phyloP scores from a whole-genome alignment of 2,888 invertebrate genomes.

The Ligdia adustata region DNA sequence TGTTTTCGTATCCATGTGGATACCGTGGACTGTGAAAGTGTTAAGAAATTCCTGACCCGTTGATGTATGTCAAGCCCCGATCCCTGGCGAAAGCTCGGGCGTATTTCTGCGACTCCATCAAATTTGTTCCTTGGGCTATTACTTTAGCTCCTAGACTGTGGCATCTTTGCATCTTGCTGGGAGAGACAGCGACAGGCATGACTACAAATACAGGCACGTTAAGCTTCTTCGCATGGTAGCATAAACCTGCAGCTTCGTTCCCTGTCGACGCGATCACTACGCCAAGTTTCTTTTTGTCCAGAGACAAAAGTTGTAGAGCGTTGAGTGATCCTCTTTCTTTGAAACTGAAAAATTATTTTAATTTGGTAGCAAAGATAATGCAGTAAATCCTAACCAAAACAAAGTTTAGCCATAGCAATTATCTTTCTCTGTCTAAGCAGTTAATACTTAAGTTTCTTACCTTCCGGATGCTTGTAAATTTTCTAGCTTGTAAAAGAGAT shows the following conservation, averaged over 20 bases:
- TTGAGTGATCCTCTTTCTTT: constrained; percentile 89
- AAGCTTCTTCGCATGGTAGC: constrained; percentile 86
- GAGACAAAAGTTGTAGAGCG: constrained; percentile 81
- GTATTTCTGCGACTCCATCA: constrained; percentile 84
- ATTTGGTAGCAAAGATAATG: too few relatives aligned
- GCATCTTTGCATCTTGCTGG: constrained; percentile 87
- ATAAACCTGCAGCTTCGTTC: constrained; percentile 87
- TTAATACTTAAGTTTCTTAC: constrained; percentile 35
- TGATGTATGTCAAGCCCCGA: constrained; percentile 85
- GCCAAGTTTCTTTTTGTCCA: constrained; percentile 84
- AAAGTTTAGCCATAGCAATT: too few relatives aligned
- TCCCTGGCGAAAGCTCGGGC: constrained; percentile 85
- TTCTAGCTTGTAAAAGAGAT: constrained; percentile 59
- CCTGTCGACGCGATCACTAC: constrained; percentile 88
- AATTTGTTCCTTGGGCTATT: constrained; percentile 85
- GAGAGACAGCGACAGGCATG: constrained; percentile 86
- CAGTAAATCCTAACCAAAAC: too few relatives aligned
- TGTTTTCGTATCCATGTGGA: too few relatives aligned
- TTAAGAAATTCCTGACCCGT: constrained; percentile 77
- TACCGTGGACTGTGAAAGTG: too few relatives aligned
- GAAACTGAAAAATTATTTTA: constrained; percentile 74
- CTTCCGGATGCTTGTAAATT: constrained; percentile 57
- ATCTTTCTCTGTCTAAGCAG: too few relatives aligned
- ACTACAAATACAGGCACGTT: constrained; percentile 86
- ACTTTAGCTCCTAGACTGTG: constrained; percentile 86